Base-by-base conservation (phyloP, 2,888 invertebrate genomes). In the Zonitis immaculata region DNA sequence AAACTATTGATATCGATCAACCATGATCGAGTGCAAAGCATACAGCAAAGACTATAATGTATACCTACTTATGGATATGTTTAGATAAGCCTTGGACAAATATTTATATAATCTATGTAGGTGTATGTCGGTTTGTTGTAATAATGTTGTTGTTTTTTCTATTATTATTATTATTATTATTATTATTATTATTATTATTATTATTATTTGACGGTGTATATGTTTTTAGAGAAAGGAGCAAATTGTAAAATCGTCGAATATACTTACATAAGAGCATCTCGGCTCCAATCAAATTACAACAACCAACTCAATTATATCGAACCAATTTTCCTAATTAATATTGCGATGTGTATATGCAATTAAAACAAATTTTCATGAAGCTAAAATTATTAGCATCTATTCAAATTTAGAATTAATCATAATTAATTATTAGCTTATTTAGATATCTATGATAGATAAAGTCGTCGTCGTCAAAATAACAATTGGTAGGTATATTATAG, bases 251-350 rank as follows among this genome's bases (percentile, higher is more conserved):
- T 26, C 26, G 26, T 4, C 16, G 14, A 45, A 49, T 45, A n/a
- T n/a, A n/a, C n/a, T n/a, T n/a, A n/a, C n/a, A n/a, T n/a, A 42
- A 49, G 47, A 26, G 43, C 39, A n/a, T 11, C 16, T 16, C 9
- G 16, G 18, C 16, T 42, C 27, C 43, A 54, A 54, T 54, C 47
- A 48, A 54, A 54, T 54, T 54, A 51, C 30, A 47, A 47, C 43
- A 39, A 11, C 9, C 39, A 26, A 51, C 44, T 54, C 47, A 30
- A 48, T 44, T 54, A 54, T 47, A 39, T 25, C 47, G 39, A 54
- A 47, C 50, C 44, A 54, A 54, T 54, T 47, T 54, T 35, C 47
- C 30, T 51, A 44, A 54, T 54, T 51, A 54, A 54, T 51, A n/a
- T 51, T 27, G 44, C 44, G 14, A 49, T 49, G 49, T 53, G 42